Evolutionary conservation across 2,113 vertebrate genomes (phyloP).

Genomic region (Eupsittula cactorum): DNA sequence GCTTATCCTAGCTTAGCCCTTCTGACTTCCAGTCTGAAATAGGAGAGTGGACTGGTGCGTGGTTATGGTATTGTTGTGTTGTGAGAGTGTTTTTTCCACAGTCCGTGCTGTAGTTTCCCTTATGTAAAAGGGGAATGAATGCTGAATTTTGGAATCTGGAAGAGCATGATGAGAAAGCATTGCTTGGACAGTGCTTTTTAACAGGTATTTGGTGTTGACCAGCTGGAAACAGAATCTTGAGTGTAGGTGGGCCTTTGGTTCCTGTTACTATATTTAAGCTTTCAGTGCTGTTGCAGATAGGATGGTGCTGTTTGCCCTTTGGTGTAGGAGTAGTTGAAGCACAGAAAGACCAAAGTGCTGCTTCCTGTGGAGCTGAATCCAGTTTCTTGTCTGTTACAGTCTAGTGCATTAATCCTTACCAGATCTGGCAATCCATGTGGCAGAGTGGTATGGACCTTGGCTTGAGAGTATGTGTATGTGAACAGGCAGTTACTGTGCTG

Average conservation of each 20-base stretch:
- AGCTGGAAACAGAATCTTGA: not conserved
- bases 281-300: not conserved
- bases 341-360: not conserved
- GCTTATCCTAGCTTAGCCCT: not conserved
- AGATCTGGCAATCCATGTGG: not conserved
- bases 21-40: not conserved
- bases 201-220: not conserved
- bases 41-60: not conserved
- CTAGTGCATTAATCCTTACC: not conserved
- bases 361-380: not conserved
- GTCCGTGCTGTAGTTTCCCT: not conserved
- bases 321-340: not conserved
- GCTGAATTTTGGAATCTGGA: not conserved
- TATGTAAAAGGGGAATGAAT: rapidly evolving
- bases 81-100: not conserved
- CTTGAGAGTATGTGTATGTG: not conserved
- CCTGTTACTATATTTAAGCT: not conserved
- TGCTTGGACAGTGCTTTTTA: not conserved
- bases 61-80: not conserved
- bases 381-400: not conserved
- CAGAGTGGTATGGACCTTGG: not conserved
- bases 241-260: not conserved
- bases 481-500: not conserved
- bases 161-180: rapidly evolving
- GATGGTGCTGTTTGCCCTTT: not conserved